Evolutionary conservation across 2,888 invertebrate genomes (phyloP).

Genomic region (Nemapogon koenigi): DNA sequence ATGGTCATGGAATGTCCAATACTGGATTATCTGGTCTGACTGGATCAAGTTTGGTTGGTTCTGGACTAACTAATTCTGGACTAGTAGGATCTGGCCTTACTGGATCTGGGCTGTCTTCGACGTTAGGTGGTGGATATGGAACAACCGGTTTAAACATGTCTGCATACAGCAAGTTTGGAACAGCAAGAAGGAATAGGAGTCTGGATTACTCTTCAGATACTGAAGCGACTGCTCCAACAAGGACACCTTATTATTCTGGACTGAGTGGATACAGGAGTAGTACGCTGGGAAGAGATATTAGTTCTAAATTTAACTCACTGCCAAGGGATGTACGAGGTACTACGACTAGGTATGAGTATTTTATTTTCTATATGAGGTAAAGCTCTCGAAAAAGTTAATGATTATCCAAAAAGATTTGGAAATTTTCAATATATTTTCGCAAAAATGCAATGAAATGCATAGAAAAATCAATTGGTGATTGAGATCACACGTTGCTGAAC

Average conservation of each 20-base stretch:
- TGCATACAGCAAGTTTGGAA: slow-evolving; percentile 61
- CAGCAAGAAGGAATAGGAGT: slow-evolving; percentile 78
- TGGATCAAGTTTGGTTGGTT: slow-evolving; percentile 48
- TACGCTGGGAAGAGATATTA: slow-evolving; percentile 63
- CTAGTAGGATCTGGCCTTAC: slow-evolving; percentile 44
- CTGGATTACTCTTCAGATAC: slow-evolving; percentile 95
- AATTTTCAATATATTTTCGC: no score
- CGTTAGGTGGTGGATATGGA: slow-evolving; percentile 44
- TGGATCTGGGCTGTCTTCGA: slow-evolving; percentile 40
- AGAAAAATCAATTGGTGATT: no score
- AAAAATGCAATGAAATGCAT: no score
- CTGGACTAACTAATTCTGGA: slow-evolving; percentile 44
- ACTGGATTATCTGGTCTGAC: slow-evolving; percentile 53
- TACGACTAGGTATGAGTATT: slow-evolving; percentile 63
- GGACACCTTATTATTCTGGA: slow-evolving; percentile 76
- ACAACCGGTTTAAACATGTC: slow-evolving; percentile 46
- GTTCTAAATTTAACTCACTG: slow-evolving; percentile 75
- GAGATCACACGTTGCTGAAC: no score
- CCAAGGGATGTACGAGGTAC: slow-evolving; percentile 72
- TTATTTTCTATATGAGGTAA: no score
- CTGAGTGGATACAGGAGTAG: slow-evolving; percentile 55
- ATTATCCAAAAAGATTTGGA: no score
- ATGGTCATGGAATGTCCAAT: slow-evolving; percentile 40
- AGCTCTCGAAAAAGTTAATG: no score
- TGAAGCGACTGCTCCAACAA: slow-evolving; percentile 85